phyloP scores from a whole-genome alignment of 2,888 invertebrate genomes.

The Himalopsyche kuldschensis region DNA sequence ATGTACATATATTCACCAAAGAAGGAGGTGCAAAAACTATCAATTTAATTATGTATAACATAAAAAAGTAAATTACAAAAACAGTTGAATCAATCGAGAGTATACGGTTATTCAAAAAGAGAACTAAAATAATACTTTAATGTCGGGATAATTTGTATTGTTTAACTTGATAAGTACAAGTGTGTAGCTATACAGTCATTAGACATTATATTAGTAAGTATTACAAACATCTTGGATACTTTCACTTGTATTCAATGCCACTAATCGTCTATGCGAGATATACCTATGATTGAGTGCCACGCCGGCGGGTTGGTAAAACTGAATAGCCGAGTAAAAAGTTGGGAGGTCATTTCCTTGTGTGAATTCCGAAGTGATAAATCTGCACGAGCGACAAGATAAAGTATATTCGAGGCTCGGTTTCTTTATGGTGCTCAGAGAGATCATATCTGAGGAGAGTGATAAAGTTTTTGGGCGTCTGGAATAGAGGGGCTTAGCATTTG shows the following conservation, averaged over 20 bases:
- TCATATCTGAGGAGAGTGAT: neutral
- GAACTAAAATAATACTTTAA: no score
- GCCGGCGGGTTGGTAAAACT: neutral
- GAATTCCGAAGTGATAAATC: slow-evolving; percentile 5
- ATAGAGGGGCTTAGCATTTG: neutral
- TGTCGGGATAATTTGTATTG: no score
- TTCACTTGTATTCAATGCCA: neutral
- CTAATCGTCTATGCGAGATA: neutral
- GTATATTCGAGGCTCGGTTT: neutral
- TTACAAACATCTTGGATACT: no score
- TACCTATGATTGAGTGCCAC: neutral
- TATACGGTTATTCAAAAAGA: no score
- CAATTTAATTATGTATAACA: no score
- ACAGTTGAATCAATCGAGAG: no score
- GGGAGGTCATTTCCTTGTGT: neutral
- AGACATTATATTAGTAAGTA: no score
- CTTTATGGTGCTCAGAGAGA: neutral
- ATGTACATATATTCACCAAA: no score
- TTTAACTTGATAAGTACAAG: no score
- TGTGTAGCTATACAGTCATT: no score
- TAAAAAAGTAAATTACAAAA: no score
- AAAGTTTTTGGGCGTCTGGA: neutral
- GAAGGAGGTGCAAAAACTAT: no score
- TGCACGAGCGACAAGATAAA: neutral
- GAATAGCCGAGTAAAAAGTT: neutral